Evolutionary conservation across 2,113 vertebrate species (phyloP), one percentile per base, ranked within the genome.

Genomic region (Mesocricetus auratus): DNA sequence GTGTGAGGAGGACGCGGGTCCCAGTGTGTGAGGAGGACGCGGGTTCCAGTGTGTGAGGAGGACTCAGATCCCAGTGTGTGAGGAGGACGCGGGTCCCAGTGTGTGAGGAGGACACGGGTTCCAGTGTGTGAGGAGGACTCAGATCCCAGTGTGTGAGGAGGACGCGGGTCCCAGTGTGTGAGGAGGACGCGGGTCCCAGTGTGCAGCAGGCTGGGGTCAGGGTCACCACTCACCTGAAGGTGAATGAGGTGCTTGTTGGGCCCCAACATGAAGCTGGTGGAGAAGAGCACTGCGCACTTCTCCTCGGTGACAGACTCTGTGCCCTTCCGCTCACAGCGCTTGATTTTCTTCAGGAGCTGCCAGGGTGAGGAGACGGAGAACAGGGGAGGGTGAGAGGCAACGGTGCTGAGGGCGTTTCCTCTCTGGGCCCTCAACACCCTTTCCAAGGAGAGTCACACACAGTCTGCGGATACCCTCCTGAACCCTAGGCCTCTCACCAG

Each of bases 231-330:
- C 90, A 99, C 99, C 99, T 99, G 99, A 93, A 99, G 98, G 73
- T 97, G 98, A 97, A 99, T 94, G 0, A 99, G 98, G 87, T 97
- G 89, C 73, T 99, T 99, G 96, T 97, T 98, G 89, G 99, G 98
- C 15, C 98, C 98, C 22, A 99, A 98, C 45, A 81, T 91, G 96
- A 99, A 98, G 0, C 98, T 99, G 96, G 99, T 98, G 45, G 98
- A 99, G 96, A 99, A 99, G 3, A 99, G 98, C 17, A 99, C 98
- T 0, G 99, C 99, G 42, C 99, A 99, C 94, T 99, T 99, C 98
- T 99, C 99, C 96, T 99, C 99, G 0, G 99, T 99, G 96, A 99
- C 99, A 0, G 99, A 99, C 97, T 99, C 99, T 0, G 99, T 99
- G 45, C 99, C 99, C 96, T 99, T 99, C 95, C 99, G 98, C 96